Evolutionary conservation across 2,888 invertebrate genomes (phyloP).

Genomic region (Euclidia mi): DNA sequence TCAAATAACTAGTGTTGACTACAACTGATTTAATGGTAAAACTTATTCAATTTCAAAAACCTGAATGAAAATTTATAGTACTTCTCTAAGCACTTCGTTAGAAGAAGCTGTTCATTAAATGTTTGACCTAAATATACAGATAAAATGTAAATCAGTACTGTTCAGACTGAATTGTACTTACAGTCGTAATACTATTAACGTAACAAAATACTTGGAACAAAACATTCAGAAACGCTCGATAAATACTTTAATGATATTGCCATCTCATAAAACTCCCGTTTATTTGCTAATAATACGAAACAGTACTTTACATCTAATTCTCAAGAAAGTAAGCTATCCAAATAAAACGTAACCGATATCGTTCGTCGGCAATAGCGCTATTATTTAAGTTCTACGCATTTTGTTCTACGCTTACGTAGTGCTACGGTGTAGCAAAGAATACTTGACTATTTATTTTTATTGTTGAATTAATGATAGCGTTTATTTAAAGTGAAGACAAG

Average conservation of each 20-base stretch:
- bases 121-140: no score
- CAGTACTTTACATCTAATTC: not conserved
- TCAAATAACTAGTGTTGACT: no score
- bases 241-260: slow-evolving; percentile 10
- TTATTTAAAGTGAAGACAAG: no score
- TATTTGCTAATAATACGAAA: slow-evolving; percentile 6
- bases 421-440: slow-evolving; percentile 6
- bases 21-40: no score
- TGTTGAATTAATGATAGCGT: no score
- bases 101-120: no score
- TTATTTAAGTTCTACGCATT: slow-evolving; percentile 40
- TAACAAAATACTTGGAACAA: not conserved
- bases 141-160: no score
- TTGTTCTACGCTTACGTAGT: slow-evolving; percentile 43
- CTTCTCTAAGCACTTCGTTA: no score
- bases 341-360: slow-evolving; percentile 24
- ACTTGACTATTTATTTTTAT: no score
- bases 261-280: slow-evolving; percentile 4
- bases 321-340: slow-evolving; percentile 5
- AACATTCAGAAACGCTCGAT: not conserved
- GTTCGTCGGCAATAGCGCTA: slow-evolving; percentile 43
- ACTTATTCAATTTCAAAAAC: no score
- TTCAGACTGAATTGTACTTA: no score
- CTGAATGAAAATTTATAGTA: no score
- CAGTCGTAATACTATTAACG: not conserved